Base-by-base conservation (phyloP, 92 coral and sea anemone species). In the Montipora capitata region DNA sequence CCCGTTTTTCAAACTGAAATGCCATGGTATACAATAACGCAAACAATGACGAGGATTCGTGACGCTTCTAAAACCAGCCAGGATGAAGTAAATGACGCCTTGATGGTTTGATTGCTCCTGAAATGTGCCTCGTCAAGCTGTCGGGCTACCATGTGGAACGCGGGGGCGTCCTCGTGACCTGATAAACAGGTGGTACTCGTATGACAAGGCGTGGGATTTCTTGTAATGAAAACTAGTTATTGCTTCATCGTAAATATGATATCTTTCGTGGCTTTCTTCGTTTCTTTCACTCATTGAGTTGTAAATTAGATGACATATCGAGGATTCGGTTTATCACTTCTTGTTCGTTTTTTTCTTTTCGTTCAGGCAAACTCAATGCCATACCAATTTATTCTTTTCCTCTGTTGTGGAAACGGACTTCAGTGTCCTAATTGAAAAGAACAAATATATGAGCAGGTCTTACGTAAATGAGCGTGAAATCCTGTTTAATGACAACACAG, bases 91-190 rank as follows among this genome's bases (percentile, higher is more conserved):
- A 63, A 61, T 58, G 15, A 13, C 64, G 17, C 18, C 16, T n/a
- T 15, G 18, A 7, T 13, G 66, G 27, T 63, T 63, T 63, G 39
- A 16, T 7, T 79, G 72, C 40, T 61, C 41, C 2, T 7, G 4
- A 40, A 79, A n/a, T 76, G 3, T 44, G 38, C 61, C 15, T 54
- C 61, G 40, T 42, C 67, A 81, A 15, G 52, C 71, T 2, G 77
- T 44, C 62, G 52, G 7, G 52, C 52, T 20, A 7, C 5, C 84
- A 68, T 81, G 77, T 69, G 85, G 41, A 52, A n/a, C 41, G 77
- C 76, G 85, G 68, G 85, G 76, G 85, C 76, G 84, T 10, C 43
- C 20, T 39, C 74, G 20, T 64, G 44, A 48, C 62, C 10, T 27
- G 10, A 54, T 3, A 12, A 61, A 61, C 84, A 80, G 76, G 85